Evolutionary conservation across 2,888 invertebrate species (phyloP).

Genomic region (Ophion obscuratus): DNA sequence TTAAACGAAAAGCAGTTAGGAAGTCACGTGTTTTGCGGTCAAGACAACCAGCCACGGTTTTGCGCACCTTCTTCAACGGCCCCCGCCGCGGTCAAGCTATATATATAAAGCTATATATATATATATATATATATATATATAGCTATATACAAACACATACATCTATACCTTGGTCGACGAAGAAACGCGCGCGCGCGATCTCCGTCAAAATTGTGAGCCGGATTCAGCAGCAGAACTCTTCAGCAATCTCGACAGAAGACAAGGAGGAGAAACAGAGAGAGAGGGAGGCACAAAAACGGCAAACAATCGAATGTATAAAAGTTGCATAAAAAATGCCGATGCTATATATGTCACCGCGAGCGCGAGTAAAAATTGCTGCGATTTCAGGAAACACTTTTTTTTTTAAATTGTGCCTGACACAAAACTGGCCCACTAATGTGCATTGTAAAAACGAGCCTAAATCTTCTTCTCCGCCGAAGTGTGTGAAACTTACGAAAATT

Average conservation of each 20-base stretch:
- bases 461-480: too few relatives aligned
- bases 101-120: not conserved
- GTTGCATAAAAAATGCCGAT: too few relatives aligned
- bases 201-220: not conserved
- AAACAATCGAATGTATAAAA: too few relatives aligned
- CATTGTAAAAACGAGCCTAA: too few relatives aligned
- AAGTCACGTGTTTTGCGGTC: conserved; percentile 83
- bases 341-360: too few relatives aligned
- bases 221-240: not conserved
- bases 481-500: too few relatives aligned
- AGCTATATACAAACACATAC: too few relatives aligned
- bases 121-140: not conserved
- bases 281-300: too few relatives aligned
- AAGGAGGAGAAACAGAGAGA: not conserved
- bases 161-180: not conserved
- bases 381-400: too few relatives aligned
- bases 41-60: conserved; percentile 61
- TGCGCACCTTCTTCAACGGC: conserved; percentile 37
- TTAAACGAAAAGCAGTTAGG: conserved; percentile 82
- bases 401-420: too few relatives aligned
- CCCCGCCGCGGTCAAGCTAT: conserved; percentile 17
- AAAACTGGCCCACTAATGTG: too few relatives aligned
- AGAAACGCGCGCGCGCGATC: not conserved
- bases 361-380: too few relatives aligned
- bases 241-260: not conserved